Conservation (phyloP, 1,140 invertebrate species). For the Xylocopa sonorina region DNA sequence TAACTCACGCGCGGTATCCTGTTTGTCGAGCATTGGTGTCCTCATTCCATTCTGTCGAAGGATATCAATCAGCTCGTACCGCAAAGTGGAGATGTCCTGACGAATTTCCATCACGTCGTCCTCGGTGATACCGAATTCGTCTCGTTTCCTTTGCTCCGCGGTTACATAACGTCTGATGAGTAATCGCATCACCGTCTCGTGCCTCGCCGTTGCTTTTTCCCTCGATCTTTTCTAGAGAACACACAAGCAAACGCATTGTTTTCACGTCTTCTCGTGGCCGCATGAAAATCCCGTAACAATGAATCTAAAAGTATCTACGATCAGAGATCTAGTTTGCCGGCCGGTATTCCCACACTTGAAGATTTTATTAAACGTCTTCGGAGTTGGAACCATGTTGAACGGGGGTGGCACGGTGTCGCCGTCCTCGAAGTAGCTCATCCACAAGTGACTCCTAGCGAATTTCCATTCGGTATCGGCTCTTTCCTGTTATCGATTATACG, state of each 20-base stretch:
- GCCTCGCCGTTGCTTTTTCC: constrained; percentile 86
- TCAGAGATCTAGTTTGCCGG: constrained; percentile 84
- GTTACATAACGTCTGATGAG: constrained; percentile 92
- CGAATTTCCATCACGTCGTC: constrained; percentile 98
- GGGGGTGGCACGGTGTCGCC: constrained; percentile 93
- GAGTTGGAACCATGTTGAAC: constrained; percentile 93
- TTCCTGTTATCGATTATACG: constrained; percentile 83
- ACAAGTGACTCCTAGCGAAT: constrained; percentile 93
- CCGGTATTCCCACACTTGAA: constrained; percentile 79
- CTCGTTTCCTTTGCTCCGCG: constrained; percentile 90
- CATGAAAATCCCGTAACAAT: no score
- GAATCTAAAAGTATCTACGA: constrained; percentile 83
- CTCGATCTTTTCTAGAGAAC: constrained; percentile 87
- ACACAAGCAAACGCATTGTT: no score
- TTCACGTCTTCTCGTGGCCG: no score
- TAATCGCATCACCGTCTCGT: constrained; percentile 90
- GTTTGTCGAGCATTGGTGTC: constrained; percentile 86
- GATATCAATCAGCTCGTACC: constrained; percentile 95
- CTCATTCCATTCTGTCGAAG: constrained; percentile 91
- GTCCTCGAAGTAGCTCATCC: constrained; percentile 96
- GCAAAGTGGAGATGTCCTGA: constrained; percentile 94
- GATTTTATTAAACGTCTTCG: constrained; percentile 85
- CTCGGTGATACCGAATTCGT: constrained; percentile 94
- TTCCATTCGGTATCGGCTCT: constrained; percentile 95
- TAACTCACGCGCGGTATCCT: constrained; percentile 76